Evolutionary conservation across 2,888 invertebrate genomes (phyloP).

Genomic region (Agyllia agylla): DNA sequence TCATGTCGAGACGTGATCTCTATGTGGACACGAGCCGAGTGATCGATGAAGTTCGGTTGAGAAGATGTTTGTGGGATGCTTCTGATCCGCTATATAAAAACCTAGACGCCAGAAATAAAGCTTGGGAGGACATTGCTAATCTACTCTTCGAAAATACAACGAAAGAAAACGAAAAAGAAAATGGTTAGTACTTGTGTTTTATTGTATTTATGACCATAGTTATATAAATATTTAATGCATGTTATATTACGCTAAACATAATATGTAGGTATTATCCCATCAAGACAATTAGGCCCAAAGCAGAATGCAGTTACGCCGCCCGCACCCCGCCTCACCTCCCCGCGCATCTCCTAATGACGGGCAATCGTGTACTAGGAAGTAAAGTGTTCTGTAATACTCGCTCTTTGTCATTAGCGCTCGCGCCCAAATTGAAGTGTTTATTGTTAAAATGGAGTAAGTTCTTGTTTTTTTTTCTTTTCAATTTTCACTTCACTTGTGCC

Average conservation of each 20-base stretch:
- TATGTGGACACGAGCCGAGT: constrained; percentile 22
- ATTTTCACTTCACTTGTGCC: not conserved
- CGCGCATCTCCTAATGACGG: not conserved
- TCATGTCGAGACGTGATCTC: constrained; percentile 57
- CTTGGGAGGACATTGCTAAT: not conserved
- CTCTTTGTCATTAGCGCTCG: not conserved
- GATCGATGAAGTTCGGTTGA: constrained; percentile 35
- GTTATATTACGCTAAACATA: constrained; percentile 15
- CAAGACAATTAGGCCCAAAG: not conserved
- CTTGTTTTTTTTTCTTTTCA: not conserved
- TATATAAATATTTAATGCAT: constrained; percentile 17
- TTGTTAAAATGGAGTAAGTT: not conserved
- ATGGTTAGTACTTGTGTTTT: constrained; percentile 13
- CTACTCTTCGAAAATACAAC: constrained; percentile 21
- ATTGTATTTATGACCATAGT: constrained; percentile 13
- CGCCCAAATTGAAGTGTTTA: not conserved
- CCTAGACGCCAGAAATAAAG: constrained; percentile 33
- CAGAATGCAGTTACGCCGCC: not conserved
- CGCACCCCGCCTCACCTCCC: not conserved
- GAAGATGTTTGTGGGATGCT: constrained; percentile 22
- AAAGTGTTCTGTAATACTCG: not conserved
- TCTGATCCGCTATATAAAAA: constrained; percentile 26
- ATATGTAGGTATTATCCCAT: constrained; percentile 1
- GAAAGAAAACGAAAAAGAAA: constrained; percentile 7
- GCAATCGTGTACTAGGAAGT: not conserved